Percentiles rank a stretch among this genome's conserved stretches.
Evolutionary conservation across 2,888 invertebrate species (phyloP).

Genomic region (Lithophane semibrunnea): DNA sequence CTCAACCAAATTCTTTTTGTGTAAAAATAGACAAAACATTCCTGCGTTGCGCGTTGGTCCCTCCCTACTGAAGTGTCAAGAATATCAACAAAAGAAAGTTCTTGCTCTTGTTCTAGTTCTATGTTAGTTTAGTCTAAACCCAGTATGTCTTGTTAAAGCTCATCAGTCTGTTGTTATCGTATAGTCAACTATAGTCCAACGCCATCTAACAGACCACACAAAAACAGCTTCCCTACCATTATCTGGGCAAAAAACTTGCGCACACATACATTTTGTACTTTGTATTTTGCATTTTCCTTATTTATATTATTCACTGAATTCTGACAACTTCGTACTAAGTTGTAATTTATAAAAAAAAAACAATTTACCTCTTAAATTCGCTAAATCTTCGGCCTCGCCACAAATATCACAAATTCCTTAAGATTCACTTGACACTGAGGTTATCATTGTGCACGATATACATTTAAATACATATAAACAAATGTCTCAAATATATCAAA

Average conservation of each 20-base stretch:
- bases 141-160: not conserved
- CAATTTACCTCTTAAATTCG: constrained; percentile 23
- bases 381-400: not conserved
- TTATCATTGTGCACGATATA: constrained; percentile 42
- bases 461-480: constrained; percentile 9
- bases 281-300: constrained; percentile 22
- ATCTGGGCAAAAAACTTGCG: not conserved
- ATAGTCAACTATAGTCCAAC: not conserved
- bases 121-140: too few species aligned
- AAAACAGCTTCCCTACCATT: not conserved
- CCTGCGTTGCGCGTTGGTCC: too few species aligned
- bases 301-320: constrained; percentile 22
- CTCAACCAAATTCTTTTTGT: too few species aligned
- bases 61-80: too few species aligned
- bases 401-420: constrained; percentile 16
- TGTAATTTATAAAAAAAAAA: not conserved
- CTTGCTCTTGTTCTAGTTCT: too few species aligned
- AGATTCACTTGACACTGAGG: constrained; percentile 45
- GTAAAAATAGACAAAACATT: too few species aligned
- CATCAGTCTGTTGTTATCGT: not conserved
- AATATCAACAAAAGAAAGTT: too few species aligned
- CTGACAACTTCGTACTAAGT: not conserved
- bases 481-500: constrained; percentile 1
- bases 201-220: not conserved
- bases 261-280: not conserved